phyloP scores from a whole-genome alignment of 2,797 vertebrate species.

The Malurus splendens region DNA sequence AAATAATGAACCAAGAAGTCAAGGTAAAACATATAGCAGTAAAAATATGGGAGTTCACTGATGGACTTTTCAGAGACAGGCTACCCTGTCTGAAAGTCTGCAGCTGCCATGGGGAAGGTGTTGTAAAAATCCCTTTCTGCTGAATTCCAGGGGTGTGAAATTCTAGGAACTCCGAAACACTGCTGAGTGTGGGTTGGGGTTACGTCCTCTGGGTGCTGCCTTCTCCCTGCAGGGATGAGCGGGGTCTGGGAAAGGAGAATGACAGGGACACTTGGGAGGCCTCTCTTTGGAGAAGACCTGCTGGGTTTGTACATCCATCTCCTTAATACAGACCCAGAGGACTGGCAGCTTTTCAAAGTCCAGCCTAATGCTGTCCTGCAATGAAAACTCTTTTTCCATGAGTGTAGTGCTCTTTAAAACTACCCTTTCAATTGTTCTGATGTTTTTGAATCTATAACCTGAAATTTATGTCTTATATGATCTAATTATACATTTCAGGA shows the following conservation, averaged over 20 bases:
- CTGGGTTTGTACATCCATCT: neutral
- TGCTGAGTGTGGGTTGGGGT: neutral
- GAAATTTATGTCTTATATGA: neutral
- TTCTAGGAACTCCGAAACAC: neutral
- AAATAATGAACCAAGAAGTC: neutral
- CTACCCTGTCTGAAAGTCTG: neutral
- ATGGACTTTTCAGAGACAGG: neutral
- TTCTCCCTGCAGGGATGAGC: rapidly evolving
- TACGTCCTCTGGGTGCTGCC: neutral
- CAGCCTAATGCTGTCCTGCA: neutral
- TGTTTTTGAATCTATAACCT: neutral
- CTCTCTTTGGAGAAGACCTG: neutral
- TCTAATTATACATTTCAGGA: neutral
- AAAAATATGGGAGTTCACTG: neutral
- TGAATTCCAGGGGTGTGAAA: neutral
- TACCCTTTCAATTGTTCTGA: neutral
- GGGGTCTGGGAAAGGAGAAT: neutral
- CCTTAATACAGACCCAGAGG: neutral
- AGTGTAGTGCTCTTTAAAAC: neutral
- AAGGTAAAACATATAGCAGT: neutral
- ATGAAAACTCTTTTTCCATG: rapidly evolving
- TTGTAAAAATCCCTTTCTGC: neutral
- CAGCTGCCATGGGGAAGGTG: neutral
- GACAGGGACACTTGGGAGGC: too few relatives aligned
- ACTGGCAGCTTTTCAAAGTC: neutral